A percentile compares a stretch with the other conserved stretches of the same genome.
Evolutionary conservation across 2,797 vertebrate genomes (phyloP).

Genomic region (Coreius guichenoti): DNA sequence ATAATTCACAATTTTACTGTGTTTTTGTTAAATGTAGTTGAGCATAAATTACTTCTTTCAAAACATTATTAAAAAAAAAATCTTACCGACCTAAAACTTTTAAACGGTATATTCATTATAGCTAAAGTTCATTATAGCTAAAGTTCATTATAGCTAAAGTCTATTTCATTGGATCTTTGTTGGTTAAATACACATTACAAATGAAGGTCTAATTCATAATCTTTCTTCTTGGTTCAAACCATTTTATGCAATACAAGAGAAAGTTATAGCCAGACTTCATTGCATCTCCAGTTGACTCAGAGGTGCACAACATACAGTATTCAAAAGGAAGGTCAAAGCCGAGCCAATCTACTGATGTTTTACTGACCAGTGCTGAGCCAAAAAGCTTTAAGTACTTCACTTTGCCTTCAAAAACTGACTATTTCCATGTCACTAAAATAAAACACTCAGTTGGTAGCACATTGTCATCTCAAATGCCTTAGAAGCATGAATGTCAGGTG

Average conservation of each 20-base stretch:
- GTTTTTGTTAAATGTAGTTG: background rate
- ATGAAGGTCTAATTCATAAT: background rate
- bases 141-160: background rate
- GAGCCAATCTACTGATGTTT: background rate
- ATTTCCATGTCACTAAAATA: conserved; percentile 31
- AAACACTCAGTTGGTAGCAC: conserved; percentile 14
- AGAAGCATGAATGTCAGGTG: conserved; percentile 34
- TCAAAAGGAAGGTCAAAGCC: conserved; percentile 10
- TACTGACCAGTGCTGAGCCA: conserved; percentile 10
- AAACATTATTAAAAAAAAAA: background rate
- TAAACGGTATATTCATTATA: background rate
- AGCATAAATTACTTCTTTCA: background rate
- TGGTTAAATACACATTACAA: background rate
- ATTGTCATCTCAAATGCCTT: conserved; percentile 21
- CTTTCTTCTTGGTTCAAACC: background rate
- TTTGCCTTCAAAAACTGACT: conserved; percentile 11
- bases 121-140: background rate
- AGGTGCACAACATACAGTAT: background rate
- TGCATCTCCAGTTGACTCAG: background rate
- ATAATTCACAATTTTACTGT: background rate
- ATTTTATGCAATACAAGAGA: background rate
- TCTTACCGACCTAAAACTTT: background rate
- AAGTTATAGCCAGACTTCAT: background rate
- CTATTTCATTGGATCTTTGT: background rate
- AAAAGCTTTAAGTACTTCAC: conserved; percentile 28